phyloP scores from a whole-genome alignment of 2,888 invertebrate species.

The Oligia fasciuncula region DNA sequence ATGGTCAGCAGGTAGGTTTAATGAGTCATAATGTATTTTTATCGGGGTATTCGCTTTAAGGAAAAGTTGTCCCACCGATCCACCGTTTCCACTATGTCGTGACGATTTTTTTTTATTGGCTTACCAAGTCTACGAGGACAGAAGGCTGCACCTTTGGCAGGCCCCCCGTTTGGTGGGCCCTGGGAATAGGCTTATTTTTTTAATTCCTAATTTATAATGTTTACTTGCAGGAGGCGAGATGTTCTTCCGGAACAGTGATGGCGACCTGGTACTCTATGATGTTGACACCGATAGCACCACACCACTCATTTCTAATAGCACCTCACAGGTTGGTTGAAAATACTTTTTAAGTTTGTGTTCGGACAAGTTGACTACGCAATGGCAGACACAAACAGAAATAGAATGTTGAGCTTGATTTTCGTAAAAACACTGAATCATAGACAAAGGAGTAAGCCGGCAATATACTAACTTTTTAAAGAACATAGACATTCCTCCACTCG shows the following conservation, averaged over 20 bases:
- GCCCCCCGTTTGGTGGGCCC: too few relatives aligned
- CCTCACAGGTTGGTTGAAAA: constrained; percentile 80
- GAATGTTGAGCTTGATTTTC: neutral
- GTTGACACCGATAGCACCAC: constrained; percentile 80
- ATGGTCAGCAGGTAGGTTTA: constrained; percentile 92
- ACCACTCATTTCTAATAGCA: constrained; percentile 82
- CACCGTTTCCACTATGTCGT: neutral
- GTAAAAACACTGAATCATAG: neutral
- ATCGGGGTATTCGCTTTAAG: neutral
- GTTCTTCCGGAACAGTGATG: constrained; percentile 90
- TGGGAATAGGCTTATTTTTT: neutral
- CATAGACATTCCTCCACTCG: neutral
- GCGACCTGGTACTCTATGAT: constrained; percentile 90
- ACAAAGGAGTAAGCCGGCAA: neutral
- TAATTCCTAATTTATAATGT: neutral
- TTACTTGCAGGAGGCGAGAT: constrained; percentile 91
- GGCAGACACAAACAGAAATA: neutral
- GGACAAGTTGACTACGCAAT: neutral
- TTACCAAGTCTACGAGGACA: neutral
- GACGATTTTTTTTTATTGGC: neutral
- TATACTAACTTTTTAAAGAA: neutral
- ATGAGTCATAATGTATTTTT: neutral
- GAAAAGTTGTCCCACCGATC: neutral
- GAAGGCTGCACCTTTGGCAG: neutral
- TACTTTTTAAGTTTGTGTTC: neutral